These are phyloP conservation scores for Ennomos fuscantarius DNA, from an alignment of 2,888 invertebrate species.

Conservation along the genomic window DNA sequence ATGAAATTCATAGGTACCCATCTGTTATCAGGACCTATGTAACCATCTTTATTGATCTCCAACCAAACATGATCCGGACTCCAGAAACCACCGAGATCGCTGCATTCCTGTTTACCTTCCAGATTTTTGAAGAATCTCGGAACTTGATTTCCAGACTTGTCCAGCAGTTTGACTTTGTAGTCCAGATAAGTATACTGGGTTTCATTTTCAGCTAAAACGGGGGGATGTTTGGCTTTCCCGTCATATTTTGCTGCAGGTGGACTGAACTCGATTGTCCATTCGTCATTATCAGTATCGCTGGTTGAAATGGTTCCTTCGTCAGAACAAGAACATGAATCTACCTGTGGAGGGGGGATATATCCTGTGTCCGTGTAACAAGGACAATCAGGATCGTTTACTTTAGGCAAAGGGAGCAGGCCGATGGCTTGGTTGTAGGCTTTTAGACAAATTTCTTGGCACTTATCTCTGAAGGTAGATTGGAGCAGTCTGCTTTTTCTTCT, in stretches of 20 bases:
- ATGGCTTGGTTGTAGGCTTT: constrained; percentile 80
- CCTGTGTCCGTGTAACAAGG: constrained; percentile 60
- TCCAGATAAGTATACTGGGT: constrained; percentile 73
- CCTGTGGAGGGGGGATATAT: constrained; percentile 48
- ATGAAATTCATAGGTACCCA: constrained; percentile 76
- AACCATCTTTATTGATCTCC: constrained; percentile 79
- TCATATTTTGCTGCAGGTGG: constrained; percentile 73
- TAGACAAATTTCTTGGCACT: constrained; percentile 78
- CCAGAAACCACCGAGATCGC: constrained; percentile 79
- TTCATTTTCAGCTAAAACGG: constrained; percentile 54
- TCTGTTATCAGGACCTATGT: constrained; percentile 72
- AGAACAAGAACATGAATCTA: constrained; percentile 78
- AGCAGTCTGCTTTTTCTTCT: constrained; percentile 70
- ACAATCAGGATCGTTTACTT: constrained; percentile 71
- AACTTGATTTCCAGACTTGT: constrained; percentile 72
- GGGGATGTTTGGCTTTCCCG: constrained; percentile 69
- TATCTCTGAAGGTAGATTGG: constrained; percentile 76
- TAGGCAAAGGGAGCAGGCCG: constrained; percentile 69
- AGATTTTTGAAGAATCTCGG: constrained; percentile 74
- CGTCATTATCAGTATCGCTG: constrained; percentile 76
- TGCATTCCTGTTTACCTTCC: constrained; percentile 74
- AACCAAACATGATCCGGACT: constrained; percentile 64
- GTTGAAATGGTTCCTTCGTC: constrained; percentile 65
- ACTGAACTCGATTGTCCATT: constrained; percentile 77
- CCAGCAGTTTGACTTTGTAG: constrained; percentile 73